Evolutionary conservation across 2,888 invertebrate genomes (phyloP).

Genomic region (Bibio marci): DNA sequence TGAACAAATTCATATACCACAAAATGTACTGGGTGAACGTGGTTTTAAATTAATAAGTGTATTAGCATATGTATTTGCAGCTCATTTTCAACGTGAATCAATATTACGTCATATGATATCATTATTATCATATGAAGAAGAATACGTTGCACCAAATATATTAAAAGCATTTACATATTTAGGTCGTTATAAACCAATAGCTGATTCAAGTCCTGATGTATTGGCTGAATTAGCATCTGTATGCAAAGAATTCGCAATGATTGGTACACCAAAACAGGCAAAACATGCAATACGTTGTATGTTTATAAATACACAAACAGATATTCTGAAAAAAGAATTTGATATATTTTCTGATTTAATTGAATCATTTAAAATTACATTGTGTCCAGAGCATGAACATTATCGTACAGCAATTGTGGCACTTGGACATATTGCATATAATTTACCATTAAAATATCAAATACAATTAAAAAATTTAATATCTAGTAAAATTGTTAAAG

Average conservation of each 20-base stretch:
- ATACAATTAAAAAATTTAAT: constrained; percentile 87
- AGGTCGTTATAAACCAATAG: constrained; percentile 70
- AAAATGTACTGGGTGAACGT: constrained; percentile 68
- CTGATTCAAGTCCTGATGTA: constrained; percentile 57
- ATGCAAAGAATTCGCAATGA: constrained; percentile 74
- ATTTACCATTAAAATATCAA: constrained; percentile 78
- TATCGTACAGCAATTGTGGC: constrained; percentile 90
- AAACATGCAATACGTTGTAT: constrained; percentile 92
- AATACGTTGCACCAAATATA: constrained; percentile 61
- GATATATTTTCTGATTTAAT: constrained; percentile 68
- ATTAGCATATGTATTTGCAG: constrained; percentile 82
- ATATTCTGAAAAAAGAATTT: constrained; percentile 20
- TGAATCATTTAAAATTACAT: constrained; percentile 57
- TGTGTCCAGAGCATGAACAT: constrained; percentile 57
- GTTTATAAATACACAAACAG: constrained; percentile 53
- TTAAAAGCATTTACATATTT: constrained; percentile 72
- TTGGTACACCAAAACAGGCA: constrained; percentile 86
- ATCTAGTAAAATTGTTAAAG: constrained; percentile 89
- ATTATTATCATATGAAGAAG: constrained; percentile 47
- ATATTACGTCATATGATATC: constrained; percentile 65
- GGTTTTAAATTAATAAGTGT: constrained; percentile 76
- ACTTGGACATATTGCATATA: constrained; percentile 84
- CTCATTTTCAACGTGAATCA: constrained; percentile 77
- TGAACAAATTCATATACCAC: constrained; percentile 65
- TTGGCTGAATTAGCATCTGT: constrained; percentile 67